Evolutionary conservation across 2,113 vertebrate species (phyloP), one percentile per base, ranked within the genome.

Genomic region (Antennarius striatus): DNA sequence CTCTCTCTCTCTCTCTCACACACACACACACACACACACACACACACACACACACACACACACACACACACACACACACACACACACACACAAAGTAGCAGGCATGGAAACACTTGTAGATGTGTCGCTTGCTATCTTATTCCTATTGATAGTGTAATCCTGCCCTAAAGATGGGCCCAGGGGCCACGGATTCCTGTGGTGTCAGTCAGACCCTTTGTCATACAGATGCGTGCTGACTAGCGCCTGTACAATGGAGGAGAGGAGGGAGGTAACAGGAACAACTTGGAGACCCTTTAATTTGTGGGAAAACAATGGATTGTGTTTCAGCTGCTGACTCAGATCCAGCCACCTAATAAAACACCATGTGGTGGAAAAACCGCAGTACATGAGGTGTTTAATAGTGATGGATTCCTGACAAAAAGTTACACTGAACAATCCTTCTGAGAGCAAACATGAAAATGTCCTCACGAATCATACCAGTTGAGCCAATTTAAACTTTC

Each of bases 281-380:
- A 55, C 15, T 59, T 55, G 39, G 49, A 73, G 66, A 82, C 72
- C 65, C 29, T 71, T 28, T 43, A 28, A 14, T 69, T 70, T 63
- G 49, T 36, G 32, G 32, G 32, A 56, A 72, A 55, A 71, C 13
- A 56, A 50, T 56, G 52, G 63, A 30, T 6, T 56, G 63, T 70
- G 56, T 77, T 85, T 71, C 84, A 89, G 85, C 75, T 89, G 86
- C 22, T 62, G 63, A 66, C 54, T 67, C 68, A 74, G 60, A 65
- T 39, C 76, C 73, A 71, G 16, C 58, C 42, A 64, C 67, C 63
- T 30, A 76, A 83, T 73, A 70, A 86, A 86, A 84, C 63, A 62
- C 43, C 51, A 66, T 4, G 56, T 32, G 45, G 53, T 28, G 29
- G 42, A 60, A 63, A 68, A 69, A 63, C 43, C 60, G 56, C 71